These are phyloP conservation scores for Habropoda laboriosa DNA, from an alignment of 1,140 invertebrate genomes.

Conservation along the genomic window DNA sequence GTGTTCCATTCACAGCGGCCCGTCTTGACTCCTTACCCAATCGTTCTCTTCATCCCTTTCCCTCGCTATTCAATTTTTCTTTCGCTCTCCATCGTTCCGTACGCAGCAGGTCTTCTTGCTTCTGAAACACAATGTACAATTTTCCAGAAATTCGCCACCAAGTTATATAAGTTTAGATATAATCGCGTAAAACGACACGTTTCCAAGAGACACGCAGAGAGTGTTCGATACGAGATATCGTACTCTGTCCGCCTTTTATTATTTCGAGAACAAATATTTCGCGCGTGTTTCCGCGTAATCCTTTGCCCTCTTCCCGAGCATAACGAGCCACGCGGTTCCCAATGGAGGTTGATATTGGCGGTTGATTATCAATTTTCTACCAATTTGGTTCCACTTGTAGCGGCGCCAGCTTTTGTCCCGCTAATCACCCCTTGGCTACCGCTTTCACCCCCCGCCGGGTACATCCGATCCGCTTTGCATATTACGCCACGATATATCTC, in stretches of 20 bases:
- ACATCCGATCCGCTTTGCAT: slow-evolving; percentile 78
- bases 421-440: slow-evolving; percentile 80
- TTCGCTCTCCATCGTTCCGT: not conserved
- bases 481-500: slow-evolving; percentile 72
- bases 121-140: slow-evolving; percentile 23
- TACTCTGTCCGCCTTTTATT: not conserved
- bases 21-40: slow-evolving; percentile 10
- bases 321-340: slow-evolving; percentile 44
- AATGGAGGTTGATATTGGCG: slow-evolving; percentile 74
- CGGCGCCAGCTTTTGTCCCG: slow-evolving; percentile 79
- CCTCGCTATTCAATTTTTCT: slow-evolving; percentile 22
- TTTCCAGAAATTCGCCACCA: not conserved
- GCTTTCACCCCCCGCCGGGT: slow-evolving; percentile 72
- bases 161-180: not conserved
- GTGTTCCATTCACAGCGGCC: slow-evolving; percentile 61
- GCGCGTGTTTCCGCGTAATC: slow-evolving; percentile 28
- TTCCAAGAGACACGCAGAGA: not conserved
- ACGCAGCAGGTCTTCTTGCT: no score
- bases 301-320: slow-evolving; percentile 41
- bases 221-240: not conserved
- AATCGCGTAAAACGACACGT: not conserved
- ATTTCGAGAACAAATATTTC: slow-evolving; percentile 46
- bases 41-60: slow-evolving; percentile 41
- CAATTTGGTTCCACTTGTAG: slow-evolving; percentile 81
- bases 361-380: slow-evolving; percentile 82